These are phyloP conservation scores for Tragelaphus scriptus DNA, from an alignment of 2,113 vertebrate genomes.

Conservation along the genomic window DNA sequence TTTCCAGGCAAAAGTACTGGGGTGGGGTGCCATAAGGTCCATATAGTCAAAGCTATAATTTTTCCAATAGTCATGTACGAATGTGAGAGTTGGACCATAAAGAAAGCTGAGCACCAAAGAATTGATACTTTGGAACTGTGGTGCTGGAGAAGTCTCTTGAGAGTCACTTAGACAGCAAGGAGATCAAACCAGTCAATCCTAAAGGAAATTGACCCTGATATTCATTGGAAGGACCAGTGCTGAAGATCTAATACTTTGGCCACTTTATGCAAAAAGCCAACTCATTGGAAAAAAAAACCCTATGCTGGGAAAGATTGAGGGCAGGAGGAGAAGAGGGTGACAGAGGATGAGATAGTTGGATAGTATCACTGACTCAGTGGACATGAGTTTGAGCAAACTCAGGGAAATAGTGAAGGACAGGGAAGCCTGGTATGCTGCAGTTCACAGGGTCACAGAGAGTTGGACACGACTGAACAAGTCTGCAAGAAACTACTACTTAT, in stretches of 20 bases:
- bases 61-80: background rate
- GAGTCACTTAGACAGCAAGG: background rate
- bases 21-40: background rate
- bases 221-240: background rate
- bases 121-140: background rate
- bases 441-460: background rate
- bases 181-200: background rate
- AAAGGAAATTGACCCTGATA: background rate
- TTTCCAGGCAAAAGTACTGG: too few relatives aligned
- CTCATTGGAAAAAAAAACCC: background rate
- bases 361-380: background rate
- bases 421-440: background rate
- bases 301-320: background rate
- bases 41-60: background rate
- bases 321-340: background rate
- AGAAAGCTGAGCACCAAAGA: background rate
- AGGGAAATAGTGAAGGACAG: background rate
- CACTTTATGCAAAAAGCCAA: background rate
- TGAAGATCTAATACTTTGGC: background rate
- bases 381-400: background rate
- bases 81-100: background rate
- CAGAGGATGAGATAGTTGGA: background rate
- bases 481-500: conserved; percentile 46
- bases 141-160: background rate
- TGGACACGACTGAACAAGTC: background rate